Conservation (phyloP, 2,113 vertebrate species). For the Indicator maculatus region DNA sequence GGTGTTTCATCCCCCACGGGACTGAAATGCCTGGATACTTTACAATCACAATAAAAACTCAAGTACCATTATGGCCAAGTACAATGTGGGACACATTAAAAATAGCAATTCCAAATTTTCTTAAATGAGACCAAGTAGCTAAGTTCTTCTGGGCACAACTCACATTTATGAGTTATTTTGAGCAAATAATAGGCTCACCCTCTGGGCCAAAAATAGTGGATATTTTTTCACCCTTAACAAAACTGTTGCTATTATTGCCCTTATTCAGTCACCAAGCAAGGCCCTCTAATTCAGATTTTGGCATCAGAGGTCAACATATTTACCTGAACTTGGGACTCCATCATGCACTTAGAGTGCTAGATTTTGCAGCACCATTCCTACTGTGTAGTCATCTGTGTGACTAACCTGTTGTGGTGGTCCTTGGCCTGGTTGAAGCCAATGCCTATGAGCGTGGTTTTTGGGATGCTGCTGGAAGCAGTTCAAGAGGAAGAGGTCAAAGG, state of each 20-base stretch:
- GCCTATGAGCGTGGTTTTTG: not conserved
- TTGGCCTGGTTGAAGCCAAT: accelerated
- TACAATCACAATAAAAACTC: not conserved
- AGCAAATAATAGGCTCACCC: not conserved
- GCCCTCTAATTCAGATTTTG: not conserved
- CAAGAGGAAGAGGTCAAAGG: not conserved
- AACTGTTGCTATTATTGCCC: not conserved
- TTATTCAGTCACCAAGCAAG: not conserved
- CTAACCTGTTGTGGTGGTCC: not conserved
- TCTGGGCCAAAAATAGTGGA: not conserved
- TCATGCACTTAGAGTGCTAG: not conserved
- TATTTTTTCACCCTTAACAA: not conserved
- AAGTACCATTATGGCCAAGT: not conserved
- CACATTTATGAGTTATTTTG: not conserved
- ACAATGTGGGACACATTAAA: not conserved
- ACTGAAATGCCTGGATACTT: not conserved
- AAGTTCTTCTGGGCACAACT: not conserved
- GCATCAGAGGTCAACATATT: not conserved
- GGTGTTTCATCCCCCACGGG: not conserved
- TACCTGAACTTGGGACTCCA: not conserved
- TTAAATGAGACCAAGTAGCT: not conserved
- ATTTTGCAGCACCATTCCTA: not conserved
- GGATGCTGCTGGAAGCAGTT: not conserved
- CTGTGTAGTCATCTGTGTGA: not conserved
- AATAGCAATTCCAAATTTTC: not conserved